These are phyloP conservation scores for Ips typographus DNA, from an alignment of 1,140 invertebrate species.

Conservation along the genomic window DNA sequence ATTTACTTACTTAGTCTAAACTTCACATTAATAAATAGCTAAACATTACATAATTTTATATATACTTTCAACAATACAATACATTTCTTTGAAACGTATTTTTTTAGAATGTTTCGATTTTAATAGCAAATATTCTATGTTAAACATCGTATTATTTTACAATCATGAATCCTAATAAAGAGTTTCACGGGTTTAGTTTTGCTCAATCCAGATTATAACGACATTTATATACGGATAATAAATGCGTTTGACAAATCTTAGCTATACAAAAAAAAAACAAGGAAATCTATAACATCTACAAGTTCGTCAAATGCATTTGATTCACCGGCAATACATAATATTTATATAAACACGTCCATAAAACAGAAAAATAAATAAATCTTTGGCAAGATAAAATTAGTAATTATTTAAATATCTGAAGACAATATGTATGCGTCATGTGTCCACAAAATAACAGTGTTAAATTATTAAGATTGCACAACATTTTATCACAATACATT, in stretches of 20 bases:
- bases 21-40: slow-evolving; percentile 51
- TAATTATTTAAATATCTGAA: background rate
- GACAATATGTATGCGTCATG: slow-evolving; percentile 2
- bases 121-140: slow-evolving; percentile 17
- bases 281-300: background rate
- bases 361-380: slow-evolving; percentile 39
- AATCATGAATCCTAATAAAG: background rate
- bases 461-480: slow-evolving; percentile 26
- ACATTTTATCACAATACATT: slow-evolving; percentile 25
- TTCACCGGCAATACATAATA: slow-evolving; percentile 39
- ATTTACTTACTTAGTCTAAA: slow-evolving; percentile 43
- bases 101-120: slow-evolving; percentile 35
- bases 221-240: slow-evolving; percentile 17
- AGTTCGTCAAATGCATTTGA: slow-evolving; percentile 8
- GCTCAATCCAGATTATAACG: background rate
- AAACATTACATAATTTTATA: slow-evolving; percentile 46
- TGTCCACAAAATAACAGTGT: slow-evolving; percentile 12
- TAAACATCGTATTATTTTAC: slow-evolving; percentile 12
- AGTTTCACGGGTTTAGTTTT: slow-evolving; percentile 5
- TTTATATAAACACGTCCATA: slow-evolving; percentile 23
- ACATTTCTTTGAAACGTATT: slow-evolving; percentile 49
- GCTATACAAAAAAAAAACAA: slow-evolving; percentile 2
- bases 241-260: slow-evolving; percentile 21
- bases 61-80: slow-evolving; percentile 46
- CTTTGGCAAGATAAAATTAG: slow-evolving; percentile 36